phyloP scores from a whole-genome alignment of 2,888 invertebrate genomes.

The Drosophila peninsularis region DNA sequence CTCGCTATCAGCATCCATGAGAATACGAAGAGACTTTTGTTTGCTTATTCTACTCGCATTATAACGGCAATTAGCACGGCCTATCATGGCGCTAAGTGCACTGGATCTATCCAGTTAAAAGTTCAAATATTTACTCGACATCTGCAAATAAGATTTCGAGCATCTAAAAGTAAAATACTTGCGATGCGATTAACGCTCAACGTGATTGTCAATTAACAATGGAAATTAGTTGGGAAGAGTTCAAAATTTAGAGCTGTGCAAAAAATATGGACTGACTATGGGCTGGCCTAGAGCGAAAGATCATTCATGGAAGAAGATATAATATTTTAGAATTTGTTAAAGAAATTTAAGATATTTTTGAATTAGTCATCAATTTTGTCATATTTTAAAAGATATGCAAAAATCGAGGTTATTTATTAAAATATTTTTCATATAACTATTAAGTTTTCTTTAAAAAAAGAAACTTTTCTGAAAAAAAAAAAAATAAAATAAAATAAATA shows the following conservation, averaged over 20 bases:
- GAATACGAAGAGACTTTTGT: conserved; percentile 1
- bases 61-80: conserved; percentile 45
- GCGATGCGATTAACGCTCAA: conserved; percentile 20
- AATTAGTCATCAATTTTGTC: too few species aligned
- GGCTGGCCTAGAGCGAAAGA: not conserved
- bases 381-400: too few species aligned
- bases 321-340: not conserved
- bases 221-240: conserved; percentile 34
- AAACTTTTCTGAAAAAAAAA: too few species aligned
- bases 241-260: not conserved
- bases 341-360: not conserved
- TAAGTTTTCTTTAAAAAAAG: too few species aligned
- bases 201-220: conserved; percentile 51
- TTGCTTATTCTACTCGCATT: conserved; percentile 39
- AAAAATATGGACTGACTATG: not conserved
- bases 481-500: too few species aligned
- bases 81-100: conserved; percentile 66
- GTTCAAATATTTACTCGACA: conserved; percentile 44
- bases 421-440: too few species aligned
- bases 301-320: not conserved
- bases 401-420: too few species aligned
- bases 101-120: conserved; percentile 77
- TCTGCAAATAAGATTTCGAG: conserved; percentile 39
- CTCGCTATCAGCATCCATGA: conserved; percentile 39
- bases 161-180: conserved; percentile 30